Evolutionary conservation across 1,140 invertebrate species (phyloP).

Genomic region (Dendrolimus kikuchii): DNA sequence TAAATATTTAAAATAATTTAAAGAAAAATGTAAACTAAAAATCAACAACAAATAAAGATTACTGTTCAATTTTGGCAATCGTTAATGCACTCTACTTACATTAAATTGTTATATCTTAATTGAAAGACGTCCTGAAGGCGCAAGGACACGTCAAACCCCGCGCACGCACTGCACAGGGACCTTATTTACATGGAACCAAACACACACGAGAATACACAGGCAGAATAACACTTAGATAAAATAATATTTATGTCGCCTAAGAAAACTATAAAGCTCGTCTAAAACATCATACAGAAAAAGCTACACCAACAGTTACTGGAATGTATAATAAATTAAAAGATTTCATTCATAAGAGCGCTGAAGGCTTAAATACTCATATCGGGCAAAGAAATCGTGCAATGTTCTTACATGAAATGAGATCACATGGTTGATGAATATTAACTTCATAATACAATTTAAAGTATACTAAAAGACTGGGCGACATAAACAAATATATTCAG

Average conservation of each 20-base stretch:
- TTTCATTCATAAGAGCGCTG: conserved; percentile 33
- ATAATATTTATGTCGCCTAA: conserved; percentile 44
- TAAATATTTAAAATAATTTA: conserved; percentile 66
- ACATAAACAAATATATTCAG: conserved; percentile 25
- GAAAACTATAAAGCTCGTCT: conserved; percentile 37
- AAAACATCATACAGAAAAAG: conserved; percentile 41
- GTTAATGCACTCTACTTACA: conserved; percentile 63
- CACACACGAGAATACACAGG: conserved; percentile 45
- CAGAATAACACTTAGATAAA: conserved; percentile 47
- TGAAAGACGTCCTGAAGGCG: conserved; percentile 38
- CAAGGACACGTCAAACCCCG: conserved; percentile 7
- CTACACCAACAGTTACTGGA: conserved; percentile 42
- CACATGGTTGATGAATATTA: conserved; percentile 48
- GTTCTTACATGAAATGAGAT: conserved; percentile 55
- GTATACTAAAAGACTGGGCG: conserved; percentile 32
- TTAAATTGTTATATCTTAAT: conserved; percentile 54
- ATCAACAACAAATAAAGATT: conserved; percentile 55
- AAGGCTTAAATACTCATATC: conserved; percentile 29
- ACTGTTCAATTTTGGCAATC: conserved; percentile 68
- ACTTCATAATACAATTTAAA: conserved; percentile 30
- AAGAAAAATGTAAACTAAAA: conserved; percentile 52
- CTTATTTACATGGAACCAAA: conserved; percentile 33
- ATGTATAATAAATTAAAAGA: conserved; percentile 50
- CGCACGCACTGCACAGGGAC: conserved; percentile 25
- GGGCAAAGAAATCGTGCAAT: conserved; percentile 24